Base-by-base conservation (phyloP, 92 coral and sea anemone genomes). In the Paramuricea clavata region DNA sequence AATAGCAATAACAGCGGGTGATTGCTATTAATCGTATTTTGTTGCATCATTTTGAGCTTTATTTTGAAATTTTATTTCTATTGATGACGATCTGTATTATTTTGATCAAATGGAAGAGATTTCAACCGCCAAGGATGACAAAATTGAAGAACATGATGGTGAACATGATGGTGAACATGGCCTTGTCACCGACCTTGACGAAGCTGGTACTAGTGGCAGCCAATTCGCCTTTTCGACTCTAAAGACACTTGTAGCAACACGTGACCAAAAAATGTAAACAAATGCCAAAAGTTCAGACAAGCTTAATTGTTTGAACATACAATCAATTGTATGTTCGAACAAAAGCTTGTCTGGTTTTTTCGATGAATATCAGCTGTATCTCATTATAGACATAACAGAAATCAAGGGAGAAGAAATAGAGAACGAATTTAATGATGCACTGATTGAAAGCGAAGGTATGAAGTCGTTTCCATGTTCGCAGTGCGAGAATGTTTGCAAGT, bases 401-500 rank as follows among this genome's bases (percentile, higher is more conserved):
- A 17, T 36, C 17, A 43, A 27, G 22, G 74, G 74, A 69, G 74
- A 69, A 69, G 74, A 33, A 28, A 69, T 69, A 28, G 74, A 69
- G 9, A 2, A 1, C 5, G 74, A 62, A 62, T 62, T 62, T 13
- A 16, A 62, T 30, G 70, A 62, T 62, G 70, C 70, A 2, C 15
- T 62, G 15, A 62, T 3, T 4, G 70, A 62, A 62, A 62, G 1
- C 32, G 74, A 69, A 12, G 74, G 57, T 1, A 12, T 3, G 74
- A 69, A 26, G 74, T 26, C 36, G 5, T 26, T 69, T 5, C 74
- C 74, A 69, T 69, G 74, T 69, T 69, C 17, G 34, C 34, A 12
- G 42, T 69, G 74, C 23, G 74, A 69, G 41, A 69, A 69, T 28
- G 74, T 69, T 69, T 69, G 74, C 23, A 69, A 69, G 44, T 69